phyloP scores from a whole-genome alignment of 2,888 invertebrate genomes.

The Chrysolina americana region DNA sequence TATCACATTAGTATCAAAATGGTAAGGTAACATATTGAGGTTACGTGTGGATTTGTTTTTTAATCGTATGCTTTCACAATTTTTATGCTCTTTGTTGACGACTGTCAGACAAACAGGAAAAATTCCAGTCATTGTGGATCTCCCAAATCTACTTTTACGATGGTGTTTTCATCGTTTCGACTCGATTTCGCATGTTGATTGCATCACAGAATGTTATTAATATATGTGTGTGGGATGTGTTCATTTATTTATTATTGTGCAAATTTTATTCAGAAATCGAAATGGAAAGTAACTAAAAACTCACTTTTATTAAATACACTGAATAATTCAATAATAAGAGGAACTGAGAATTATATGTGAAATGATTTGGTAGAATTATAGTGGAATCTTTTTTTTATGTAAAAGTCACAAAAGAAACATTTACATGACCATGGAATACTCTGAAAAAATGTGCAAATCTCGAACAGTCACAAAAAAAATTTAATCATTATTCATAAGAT shows the following conservation, averaged over 20 bases:
- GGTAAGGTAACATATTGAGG: conserved; percentile 39
- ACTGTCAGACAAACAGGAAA: conserved; percentile 4
- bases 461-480: no score
- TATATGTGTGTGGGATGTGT: neutral
- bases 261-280: conserved; percentile 7
- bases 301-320: neutral
- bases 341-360: no score
- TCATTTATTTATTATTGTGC: neutral
- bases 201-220: neutral
- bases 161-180: neutral
- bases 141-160: neutral
- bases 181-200: conserved; percentile 11
- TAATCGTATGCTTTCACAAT: conserved; percentile 41
- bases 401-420: no score
- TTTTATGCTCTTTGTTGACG: conserved; percentile 31
- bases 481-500: no score
- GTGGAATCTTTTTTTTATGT: no score
- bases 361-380: no score
- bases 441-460: no score
- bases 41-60: conserved; percentile 38
- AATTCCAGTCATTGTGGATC: conserved; percentile 12
- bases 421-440: no score
- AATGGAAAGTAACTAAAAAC: neutral
- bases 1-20: conserved; percentile 38
- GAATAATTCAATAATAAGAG: neutral